Conservation (phyloP, 2,113 vertebrate species). For the Psittacus erithacus region DNA sequence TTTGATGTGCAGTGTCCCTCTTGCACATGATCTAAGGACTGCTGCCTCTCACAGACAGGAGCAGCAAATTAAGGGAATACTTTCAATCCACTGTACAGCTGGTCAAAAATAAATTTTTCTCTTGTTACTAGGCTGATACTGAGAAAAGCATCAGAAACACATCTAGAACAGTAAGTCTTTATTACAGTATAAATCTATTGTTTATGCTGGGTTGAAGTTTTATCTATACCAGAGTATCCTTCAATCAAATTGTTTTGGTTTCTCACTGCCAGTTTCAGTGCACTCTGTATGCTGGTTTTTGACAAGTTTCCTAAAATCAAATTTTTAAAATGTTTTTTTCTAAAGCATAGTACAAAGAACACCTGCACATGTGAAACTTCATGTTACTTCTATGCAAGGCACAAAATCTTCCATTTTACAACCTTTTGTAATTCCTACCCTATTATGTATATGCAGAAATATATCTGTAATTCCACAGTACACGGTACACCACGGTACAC, state of each 20-base stretch:
- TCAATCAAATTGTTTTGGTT: not conserved
- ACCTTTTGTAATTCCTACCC: not conserved
- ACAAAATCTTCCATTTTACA: not conserved
- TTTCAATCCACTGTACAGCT: not conserved
- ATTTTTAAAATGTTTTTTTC: not conserved
- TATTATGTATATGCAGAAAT: not conserved
- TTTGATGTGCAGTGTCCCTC: not conserved
- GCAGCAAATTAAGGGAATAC: not conserved
- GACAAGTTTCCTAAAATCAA: not conserved
- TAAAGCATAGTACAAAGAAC: not conserved
- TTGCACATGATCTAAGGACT: not conserved
- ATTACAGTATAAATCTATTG: fast-evolving
- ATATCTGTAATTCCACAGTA: not conserved
- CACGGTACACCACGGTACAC: too few relatives aligned
- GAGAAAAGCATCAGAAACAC: not conserved
- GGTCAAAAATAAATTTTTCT: not conserved
- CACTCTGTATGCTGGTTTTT: not conserved
- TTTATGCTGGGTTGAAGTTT: not conserved
- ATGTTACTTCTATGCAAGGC: not conserved
- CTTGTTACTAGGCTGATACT: not conserved
- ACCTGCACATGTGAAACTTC: not conserved
- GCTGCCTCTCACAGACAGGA: not conserved
- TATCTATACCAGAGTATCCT: not conserved
- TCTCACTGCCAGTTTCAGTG: not conserved
- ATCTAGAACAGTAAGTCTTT: not conserved